phyloP scores from a whole-genome alignment of 2,797 vertebrate genomes.

The Clarias platycephalus region DNA sequence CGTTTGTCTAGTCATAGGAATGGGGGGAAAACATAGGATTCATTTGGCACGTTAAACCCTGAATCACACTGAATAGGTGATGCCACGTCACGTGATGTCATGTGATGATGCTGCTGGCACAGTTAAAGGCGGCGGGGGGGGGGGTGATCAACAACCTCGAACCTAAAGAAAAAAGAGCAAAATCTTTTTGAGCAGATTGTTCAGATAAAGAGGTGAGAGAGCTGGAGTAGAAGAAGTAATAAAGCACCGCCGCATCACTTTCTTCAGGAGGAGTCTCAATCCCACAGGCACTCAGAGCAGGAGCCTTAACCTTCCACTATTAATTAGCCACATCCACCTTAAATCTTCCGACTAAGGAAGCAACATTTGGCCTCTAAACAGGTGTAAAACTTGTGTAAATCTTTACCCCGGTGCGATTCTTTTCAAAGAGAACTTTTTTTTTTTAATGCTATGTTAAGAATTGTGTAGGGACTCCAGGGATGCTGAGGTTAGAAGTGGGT shows the following conservation, averaged over 20 bases:
- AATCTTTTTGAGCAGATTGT: not conserved
- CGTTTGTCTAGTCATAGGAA: too few relatives aligned
- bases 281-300: not conserved
- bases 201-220: not conserved
- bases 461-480: not conserved
- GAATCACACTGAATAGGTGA: not conserved
- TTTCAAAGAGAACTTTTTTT: not conserved
- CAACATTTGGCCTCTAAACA: not conserved
- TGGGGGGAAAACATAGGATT: not conserved
- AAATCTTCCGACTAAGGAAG: not conserved
- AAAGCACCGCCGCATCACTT: not conserved
- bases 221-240: not conserved
- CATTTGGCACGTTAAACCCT: not conserved
- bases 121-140: too few relatives aligned
- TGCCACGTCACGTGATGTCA: not conserved
- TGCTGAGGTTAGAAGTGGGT: slow-evolving; percentile 56
- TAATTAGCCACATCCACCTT: not conserved
- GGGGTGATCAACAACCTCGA: too few relatives aligned
- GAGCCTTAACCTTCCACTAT: not conserved
- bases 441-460: not conserved
- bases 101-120: too few relatives aligned
- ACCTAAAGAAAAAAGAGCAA: not conserved
- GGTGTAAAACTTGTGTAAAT: not conserved
- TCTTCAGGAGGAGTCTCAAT: not conserved
- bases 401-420: not conserved